A percentile compares a stretch with the other conserved stretches of the same genome.
Evolutionary conservation across 2,113 vertebrate species (phyloP).

Genomic region (Pimephales promelas): DNA sequence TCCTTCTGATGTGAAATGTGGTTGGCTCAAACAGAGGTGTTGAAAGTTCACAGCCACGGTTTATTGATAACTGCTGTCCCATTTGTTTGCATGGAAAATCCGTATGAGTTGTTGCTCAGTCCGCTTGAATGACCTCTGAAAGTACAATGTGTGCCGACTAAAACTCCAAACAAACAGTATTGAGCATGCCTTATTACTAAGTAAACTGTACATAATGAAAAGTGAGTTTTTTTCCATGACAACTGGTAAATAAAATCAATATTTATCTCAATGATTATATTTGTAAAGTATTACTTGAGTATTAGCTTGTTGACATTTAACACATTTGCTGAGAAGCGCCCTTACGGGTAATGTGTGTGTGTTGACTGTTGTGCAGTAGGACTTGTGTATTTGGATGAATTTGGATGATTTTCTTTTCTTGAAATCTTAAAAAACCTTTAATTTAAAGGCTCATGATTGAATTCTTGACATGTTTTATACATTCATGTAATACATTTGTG

Average conservation of each 20-base stretch:
- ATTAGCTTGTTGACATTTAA: background rate
- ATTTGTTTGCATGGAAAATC: constrained; percentile 32
- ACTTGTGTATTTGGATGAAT: background rate
- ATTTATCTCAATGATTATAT: background rate
- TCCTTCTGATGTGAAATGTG: background rate
- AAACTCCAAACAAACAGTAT: background rate
- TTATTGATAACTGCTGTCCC: constrained; percentile 23
- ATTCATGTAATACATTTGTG: too few species aligned
- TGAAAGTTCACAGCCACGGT: constrained; percentile 19
- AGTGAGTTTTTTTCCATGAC: background rate
- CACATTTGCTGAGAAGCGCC: background rate
- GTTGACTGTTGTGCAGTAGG: background rate
- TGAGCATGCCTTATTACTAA: background rate
- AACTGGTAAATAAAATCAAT: too few species aligned
- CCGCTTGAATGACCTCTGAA: constrained; percentile 14
- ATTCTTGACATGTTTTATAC: background rate
- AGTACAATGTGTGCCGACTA: constrained; percentile 22
- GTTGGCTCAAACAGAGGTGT: background rate
- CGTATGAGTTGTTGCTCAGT: background rate
- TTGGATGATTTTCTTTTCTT: background rate
- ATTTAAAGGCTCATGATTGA: background rate
- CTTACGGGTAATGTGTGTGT: background rate
- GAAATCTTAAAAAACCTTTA: background rate
- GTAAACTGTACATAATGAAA: background rate
- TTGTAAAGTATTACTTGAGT: background rate